Percentiles rank a stretch among this genome's conserved stretches.
These are phyloP conservation scores for Unio delphinus DNA, from an alignment of 2,888 invertebrate species.

Conservation along the genomic window DNA sequence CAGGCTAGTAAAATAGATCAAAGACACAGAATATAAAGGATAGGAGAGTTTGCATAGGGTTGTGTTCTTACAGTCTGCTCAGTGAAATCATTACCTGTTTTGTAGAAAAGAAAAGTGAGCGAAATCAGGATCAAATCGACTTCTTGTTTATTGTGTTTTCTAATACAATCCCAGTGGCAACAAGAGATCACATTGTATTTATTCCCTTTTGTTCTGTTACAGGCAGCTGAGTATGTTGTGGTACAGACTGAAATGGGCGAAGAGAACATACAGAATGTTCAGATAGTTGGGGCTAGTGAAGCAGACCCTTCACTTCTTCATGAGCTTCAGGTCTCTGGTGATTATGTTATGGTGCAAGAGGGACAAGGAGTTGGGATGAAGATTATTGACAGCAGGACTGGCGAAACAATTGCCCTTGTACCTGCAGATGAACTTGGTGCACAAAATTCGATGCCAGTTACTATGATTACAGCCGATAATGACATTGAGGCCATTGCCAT, in stretches of 20 bases:
- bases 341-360: conserved; percentile 37
- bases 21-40: too few species aligned
- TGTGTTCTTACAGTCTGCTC: too few species aligned
- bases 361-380: conserved; percentile 34
- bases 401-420: conserved; percentile 43
- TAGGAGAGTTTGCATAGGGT: too few species aligned
- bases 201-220: conserved; percentile 27
- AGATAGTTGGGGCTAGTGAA: conserved; percentile 43
- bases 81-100: too few species aligned
- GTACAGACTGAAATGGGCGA: conserved; percentile 69
- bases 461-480: conserved; percentile 11
- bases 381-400: conserved; percentile 48
- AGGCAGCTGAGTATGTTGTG: conserved; percentile 93
- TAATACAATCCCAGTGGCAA: background rate
- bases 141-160: background rate
- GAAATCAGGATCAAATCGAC: too few species aligned
- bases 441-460: background rate
- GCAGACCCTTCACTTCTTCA: conserved; percentile 39
- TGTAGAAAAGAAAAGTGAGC: too few species aligned
- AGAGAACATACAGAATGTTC: conserved; percentile 46
- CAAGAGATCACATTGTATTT: background rate
- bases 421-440: conserved; percentile 5
- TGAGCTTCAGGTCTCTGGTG: conserved; percentile 40
- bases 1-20: too few species aligned
- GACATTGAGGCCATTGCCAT: conserved; percentile 34